Conservation (phyloP, 2,797 vertebrate species). For the Cyclura pinguis region DNA sequence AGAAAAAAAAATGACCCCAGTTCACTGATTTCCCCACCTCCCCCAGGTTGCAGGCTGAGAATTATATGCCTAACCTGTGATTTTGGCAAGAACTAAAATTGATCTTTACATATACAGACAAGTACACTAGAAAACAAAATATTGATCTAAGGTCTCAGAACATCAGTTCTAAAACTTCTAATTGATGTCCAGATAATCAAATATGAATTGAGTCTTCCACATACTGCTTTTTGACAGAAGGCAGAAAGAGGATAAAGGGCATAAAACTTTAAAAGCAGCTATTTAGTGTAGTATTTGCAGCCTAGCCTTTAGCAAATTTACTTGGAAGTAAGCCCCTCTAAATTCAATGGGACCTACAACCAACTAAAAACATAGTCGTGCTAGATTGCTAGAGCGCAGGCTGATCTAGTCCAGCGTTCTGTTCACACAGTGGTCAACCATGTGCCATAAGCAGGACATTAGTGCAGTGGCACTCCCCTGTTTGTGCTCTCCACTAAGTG, state of each 20-base stretch:
- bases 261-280: not conserved
- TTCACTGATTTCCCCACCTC: too few relatives aligned
- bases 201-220: not conserved
- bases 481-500: not conserved
- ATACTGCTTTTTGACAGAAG: not conserved
- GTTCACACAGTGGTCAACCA: not conserved
- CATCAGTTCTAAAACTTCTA: not conserved
- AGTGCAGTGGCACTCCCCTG: not conserved
- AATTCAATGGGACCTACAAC: not conserved
- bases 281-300: not conserved
- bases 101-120: not conserved
- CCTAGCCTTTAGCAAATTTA: not conserved
- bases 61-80: not conserved
- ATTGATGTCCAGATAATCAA: too few relatives aligned
- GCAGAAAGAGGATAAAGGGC: not conserved
- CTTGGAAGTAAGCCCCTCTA: not conserved
- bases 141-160: not conserved
- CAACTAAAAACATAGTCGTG: too few relatives aligned
- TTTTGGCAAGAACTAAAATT: constrained; percentile 7
- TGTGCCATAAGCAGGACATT: not conserved
- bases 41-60: too few relatives aligned
- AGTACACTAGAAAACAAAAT: not conserved
- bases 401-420: not conserved
- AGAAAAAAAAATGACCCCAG: too few relatives aligned
- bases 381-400: not conserved